Evolutionary conservation across 35 echinoderm and acorn worm species (phyloP).

Genomic region (Stichopus chloronotus): DNA sequence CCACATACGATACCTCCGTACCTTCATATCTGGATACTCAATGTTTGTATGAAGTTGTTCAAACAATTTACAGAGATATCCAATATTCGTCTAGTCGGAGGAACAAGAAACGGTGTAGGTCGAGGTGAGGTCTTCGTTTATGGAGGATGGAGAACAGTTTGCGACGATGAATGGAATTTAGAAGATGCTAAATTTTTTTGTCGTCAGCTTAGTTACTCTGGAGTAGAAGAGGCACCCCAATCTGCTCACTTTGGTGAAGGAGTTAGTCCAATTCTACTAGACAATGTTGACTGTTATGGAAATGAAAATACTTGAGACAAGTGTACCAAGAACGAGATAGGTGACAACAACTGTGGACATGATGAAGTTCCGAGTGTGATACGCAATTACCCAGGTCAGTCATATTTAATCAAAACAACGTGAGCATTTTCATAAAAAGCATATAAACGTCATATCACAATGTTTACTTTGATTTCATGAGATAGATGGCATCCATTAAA

Average conservation of each 20-base stretch:
- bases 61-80: no score
- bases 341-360: slow-evolving; percentile 51
- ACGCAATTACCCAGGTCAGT: no score
- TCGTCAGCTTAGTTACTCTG: slow-evolving; percentile 55
- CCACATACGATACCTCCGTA: no score
- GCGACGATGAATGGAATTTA: slow-evolving; percentile 38
- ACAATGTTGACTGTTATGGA: slow-evolving; percentile 58
- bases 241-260: slow-evolving; percentile 46
- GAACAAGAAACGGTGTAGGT: no score
- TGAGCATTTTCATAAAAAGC: no score
- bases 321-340: not conserved
- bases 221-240: not conserved
- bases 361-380: slow-evolving; percentile 54
- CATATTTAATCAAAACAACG: no score
- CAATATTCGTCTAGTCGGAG: no score
- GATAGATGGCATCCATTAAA: no score
- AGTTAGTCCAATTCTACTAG: not conserved
- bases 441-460: no score
- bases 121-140: slow-evolving; percentile 52
- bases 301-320: slow-evolving; percentile 40
- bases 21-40: no score
- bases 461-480: no score
- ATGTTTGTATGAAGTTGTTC: no score
- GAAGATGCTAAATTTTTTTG: slow-evolving; percentile 53
- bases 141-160: slow-evolving; percentile 60